These are phyloP conservation scores for Piezodorus guildinii DNA, from an alignment of 1,140 invertebrate genomes.

Conservation along the genomic window DNA sequence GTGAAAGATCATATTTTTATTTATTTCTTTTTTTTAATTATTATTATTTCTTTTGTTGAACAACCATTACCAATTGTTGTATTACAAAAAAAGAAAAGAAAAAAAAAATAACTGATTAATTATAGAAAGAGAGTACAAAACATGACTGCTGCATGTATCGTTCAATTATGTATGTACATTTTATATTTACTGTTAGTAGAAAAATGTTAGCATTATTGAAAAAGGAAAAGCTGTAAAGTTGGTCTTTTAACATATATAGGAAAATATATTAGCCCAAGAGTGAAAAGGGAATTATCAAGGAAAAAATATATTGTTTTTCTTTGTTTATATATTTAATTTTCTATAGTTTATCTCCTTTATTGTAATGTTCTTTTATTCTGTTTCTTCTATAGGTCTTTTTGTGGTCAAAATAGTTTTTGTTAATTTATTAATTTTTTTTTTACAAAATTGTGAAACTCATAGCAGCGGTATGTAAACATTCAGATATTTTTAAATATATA, in stretches of 20 bases:
- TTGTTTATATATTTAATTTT: background rate
- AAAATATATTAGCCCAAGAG: constrained; percentile 2
- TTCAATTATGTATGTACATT: constrained; percentile 21
- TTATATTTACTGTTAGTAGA: constrained; percentile 23
- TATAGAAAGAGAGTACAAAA: constrained; percentile 24
- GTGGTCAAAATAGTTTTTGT: constrained; percentile 4
- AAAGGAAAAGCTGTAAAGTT: background rate
- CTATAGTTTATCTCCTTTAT: background rate
- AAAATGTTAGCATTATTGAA: constrained; percentile 1
- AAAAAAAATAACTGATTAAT: background rate
- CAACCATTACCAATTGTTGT: constrained; percentile 9
- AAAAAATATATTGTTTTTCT: constrained; percentile 5
- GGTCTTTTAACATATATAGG: constrained; percentile 4
- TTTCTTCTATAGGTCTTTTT: background rate
- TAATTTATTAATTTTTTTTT: background rate
- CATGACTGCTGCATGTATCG: constrained; percentile 25
- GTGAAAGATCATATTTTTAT: constrained; percentile 3
- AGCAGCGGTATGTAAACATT: constrained; percentile 14
- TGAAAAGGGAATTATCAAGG: constrained; percentile 7
- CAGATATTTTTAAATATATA: constrained; percentile 15
- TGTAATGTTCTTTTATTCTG: background rate
- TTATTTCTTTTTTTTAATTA: constrained; percentile 13
- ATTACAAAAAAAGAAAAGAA: constrained; percentile 4
- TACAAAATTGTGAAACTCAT: background rate
- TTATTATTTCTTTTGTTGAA: constrained; percentile 8